phyloP scores from a whole-genome alignment of 2,113 vertebrate genomes.

The Pipra filicauda region DNA sequence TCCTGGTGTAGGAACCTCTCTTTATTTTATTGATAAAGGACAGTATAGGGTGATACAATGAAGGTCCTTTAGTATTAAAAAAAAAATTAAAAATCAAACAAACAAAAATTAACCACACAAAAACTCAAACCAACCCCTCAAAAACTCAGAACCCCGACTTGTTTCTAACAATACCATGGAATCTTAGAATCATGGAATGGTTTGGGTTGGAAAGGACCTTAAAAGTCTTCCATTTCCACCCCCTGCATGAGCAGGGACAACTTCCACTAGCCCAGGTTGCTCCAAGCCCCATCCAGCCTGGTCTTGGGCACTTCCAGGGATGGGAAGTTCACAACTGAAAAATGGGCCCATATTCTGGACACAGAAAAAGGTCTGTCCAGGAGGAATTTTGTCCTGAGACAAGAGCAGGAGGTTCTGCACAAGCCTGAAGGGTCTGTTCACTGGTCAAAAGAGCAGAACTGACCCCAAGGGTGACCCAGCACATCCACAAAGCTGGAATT shows the following conservation, averaged over 20 bases:
- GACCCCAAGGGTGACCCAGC: too few relatives aligned
- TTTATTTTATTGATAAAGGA: neutral
- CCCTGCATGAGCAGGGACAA: neutral
- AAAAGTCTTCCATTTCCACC: neutral
- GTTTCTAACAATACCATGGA: neutral
- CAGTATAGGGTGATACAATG: neutral
- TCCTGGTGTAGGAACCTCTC: neutral
- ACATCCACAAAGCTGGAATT: rapidly evolving
- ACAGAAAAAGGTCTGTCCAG: neutral
- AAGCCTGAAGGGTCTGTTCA: neutral
- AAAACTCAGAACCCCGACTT: neutral
- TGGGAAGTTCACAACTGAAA: neutral
- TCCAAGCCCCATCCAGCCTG: neutral
- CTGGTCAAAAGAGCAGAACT: neutral
- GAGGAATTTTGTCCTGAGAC: neutral
- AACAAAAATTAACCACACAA: neutral
- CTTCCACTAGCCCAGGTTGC: neutral
- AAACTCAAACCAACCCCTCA: neutral
- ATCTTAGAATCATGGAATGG: neutral
- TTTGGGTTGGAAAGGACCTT: neutral
- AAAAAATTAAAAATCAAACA: neutral
- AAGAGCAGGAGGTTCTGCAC: neutral
- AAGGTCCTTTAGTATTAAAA: neutral
- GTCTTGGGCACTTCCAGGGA: neutral
- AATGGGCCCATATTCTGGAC: neutral